Conservation (phyloP, 2,113 vertebrate genomes). For the Peromyscus polionotus region DNA sequence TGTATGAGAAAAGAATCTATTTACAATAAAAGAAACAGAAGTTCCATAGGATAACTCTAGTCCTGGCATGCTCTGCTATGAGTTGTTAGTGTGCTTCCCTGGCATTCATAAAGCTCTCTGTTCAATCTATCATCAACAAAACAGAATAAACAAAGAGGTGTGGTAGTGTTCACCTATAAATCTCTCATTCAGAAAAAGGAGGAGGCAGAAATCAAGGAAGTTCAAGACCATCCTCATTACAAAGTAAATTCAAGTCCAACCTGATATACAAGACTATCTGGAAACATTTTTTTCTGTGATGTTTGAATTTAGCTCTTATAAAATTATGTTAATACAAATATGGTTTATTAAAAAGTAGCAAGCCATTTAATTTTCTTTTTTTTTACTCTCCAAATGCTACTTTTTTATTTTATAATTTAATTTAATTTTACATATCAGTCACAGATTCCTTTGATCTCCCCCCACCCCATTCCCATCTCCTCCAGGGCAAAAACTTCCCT, state of each 20-base stretch:
- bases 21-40: neutral
- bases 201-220: neutral
- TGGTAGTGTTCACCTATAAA: neutral
- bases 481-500: no score
- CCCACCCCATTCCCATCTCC: no score
- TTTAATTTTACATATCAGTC: no score
- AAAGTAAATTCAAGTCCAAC: neutral
- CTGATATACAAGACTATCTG: neutral
- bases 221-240: neutral
- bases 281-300: neutral
- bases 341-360: neutral
- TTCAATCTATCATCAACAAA: neutral
- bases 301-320: neutral
- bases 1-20: no score
- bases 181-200: neutral
- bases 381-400: no score
- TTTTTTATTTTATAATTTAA: no score
- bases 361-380: neutral
- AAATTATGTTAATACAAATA: neutral
- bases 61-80: neutral
- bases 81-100: neutral
- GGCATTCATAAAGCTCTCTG: neutral
- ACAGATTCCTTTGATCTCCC: no score
- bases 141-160: neutral
- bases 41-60: neutral